Base-by-base conservation (phyloP, 2,797 vertebrate species). In the Amblyraja radiata region DNA sequence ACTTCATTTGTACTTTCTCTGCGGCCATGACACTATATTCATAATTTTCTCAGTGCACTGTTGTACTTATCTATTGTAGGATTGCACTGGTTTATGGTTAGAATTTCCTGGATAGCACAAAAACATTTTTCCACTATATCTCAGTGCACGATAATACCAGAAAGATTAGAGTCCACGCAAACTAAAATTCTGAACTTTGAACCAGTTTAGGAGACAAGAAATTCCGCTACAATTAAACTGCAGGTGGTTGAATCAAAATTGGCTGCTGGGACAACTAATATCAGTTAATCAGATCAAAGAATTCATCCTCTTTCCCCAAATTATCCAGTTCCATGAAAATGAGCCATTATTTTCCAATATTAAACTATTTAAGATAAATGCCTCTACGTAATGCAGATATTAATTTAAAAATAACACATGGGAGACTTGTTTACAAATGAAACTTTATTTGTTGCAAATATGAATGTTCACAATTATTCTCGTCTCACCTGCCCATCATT, bases 371-470 rank as follows among this genome's bases (percentile, higher is more conserved):
- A 86, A 32, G 61, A n/a, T 7, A 10, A 46, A 74, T 76, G 39
- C 39, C 68, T 25, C 16, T 16, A 39, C 46, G 54, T 74, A 54
- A 54, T 92, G 71, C 32, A 46, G 9, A 13, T 23, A 71, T 74
- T 32, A 10, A 6, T 73, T 74, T 46, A 54, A 92, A 92, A 65
- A 73, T 68, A 91, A 76, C 36, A 92, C 90, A 92, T 92, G 21
- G 46, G 25, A 91, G 71, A 74, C 90, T 46, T 54, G 39, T 92
- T 92, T 92, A 54, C 63, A 71, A 76, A 92, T 74, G 32, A 36
- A 92, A 39, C 54, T 92, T 92, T 92, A 92, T 92, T 92, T 92
- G 71, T 92, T 54, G 36, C 23, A 92, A 76, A 92, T 28, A 76
- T 58, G 25, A 13, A 25, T 76, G 11, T 71, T 39, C 71, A 76